Percentiles rank a stretch among this genome's conserved stretches.
These are phyloP conservation scores for Parasteatoda tepidariorum DNA, from an alignment of 1,140 invertebrate species.

Conservation along the genomic window DNA sequence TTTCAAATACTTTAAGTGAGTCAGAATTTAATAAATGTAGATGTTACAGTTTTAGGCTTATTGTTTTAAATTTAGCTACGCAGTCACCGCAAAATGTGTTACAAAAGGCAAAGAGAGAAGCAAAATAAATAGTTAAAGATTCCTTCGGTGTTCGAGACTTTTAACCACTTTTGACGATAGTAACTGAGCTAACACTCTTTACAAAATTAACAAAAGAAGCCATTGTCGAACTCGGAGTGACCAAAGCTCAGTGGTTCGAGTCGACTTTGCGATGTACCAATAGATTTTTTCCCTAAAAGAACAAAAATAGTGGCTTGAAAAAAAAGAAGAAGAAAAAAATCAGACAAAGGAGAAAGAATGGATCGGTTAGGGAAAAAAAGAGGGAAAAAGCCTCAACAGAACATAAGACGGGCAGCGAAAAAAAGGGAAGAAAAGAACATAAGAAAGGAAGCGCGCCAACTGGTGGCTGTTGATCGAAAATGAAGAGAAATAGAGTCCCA, in stretches of 20 bases:
- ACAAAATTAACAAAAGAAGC: background rate
- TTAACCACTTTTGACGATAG: background rate
- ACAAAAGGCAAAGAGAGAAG: too few relatives aligned
- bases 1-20: too few relatives aligned
- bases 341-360: background rate
- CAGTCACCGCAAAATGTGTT: too few relatives aligned
- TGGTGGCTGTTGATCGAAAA: slow-evolving; percentile 57
- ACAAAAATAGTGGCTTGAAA: background rate
- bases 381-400: slow-evolving; percentile 11
- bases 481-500: slow-evolving; percentile 51
- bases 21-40: too few relatives aligned
- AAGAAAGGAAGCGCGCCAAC: slow-evolving; percentile 28
- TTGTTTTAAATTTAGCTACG: too few relatives aligned
- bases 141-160: too few relatives aligned
- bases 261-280: background rate
- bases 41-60: too few relatives aligned
- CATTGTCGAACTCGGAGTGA: background rate
- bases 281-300: background rate
- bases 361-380: slow-evolving; percentile 1
- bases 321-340: slow-evolving; percentile 2
- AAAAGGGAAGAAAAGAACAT: background rate
- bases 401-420: slow-evolving; percentile 11
- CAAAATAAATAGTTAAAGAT: too few relatives aligned
- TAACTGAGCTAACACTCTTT: background rate
- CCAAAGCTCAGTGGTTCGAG: background rate